These are phyloP conservation scores for Ctenopoma kingsleyae DNA, from an alignment of 2,797 vertebrate species.

Conservation along the genomic window DNA sequence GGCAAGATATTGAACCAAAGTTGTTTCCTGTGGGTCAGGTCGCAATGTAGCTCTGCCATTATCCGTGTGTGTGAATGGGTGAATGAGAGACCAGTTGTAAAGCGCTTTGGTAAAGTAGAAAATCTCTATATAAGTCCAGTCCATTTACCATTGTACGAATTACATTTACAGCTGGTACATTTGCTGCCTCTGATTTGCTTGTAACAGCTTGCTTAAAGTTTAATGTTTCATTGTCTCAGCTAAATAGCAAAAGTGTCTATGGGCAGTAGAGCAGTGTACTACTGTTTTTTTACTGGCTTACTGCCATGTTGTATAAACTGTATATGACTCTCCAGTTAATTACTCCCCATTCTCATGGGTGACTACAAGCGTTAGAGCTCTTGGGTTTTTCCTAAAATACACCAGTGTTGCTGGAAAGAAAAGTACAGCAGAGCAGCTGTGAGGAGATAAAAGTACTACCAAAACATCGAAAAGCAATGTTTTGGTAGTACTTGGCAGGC, in stretches of 20 bases:
- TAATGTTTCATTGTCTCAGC: conserved; percentile 4
- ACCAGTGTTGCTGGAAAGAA: conserved; percentile 3
- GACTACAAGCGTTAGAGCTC: conserved; percentile 15
- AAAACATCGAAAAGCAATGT: too few species aligned
- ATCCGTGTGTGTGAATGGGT: too few species aligned
- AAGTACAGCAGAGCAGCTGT: background rate
- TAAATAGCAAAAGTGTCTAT: conserved; percentile 4
- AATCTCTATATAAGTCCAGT: too few species aligned
- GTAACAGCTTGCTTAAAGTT: background rate
- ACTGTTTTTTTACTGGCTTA: conserved; percentile 11
- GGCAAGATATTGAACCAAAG: too few species aligned
- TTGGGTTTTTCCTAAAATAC: conserved; percentile 38
- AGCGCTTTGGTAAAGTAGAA: too few species aligned
- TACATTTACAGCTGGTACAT: too few species aligned
- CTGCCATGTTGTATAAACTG: conserved; percentile 33
- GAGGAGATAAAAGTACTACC: conserved; percentile 9
- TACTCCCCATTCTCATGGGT: conserved; percentile 6
- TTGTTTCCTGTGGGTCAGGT: too few species aligned
- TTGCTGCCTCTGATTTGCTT: background rate
- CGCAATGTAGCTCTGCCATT: too few species aligned
- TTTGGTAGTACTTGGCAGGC: too few species aligned
- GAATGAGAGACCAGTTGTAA: too few species aligned
- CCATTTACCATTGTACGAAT: background rate
- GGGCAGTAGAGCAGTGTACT: background rate
- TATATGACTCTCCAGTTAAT: conserved; percentile 40